Evolutionary conservation across 2,113 vertebrate genomes (phyloP).

Genomic region (Xenotilapia flavipinnis): DNA sequence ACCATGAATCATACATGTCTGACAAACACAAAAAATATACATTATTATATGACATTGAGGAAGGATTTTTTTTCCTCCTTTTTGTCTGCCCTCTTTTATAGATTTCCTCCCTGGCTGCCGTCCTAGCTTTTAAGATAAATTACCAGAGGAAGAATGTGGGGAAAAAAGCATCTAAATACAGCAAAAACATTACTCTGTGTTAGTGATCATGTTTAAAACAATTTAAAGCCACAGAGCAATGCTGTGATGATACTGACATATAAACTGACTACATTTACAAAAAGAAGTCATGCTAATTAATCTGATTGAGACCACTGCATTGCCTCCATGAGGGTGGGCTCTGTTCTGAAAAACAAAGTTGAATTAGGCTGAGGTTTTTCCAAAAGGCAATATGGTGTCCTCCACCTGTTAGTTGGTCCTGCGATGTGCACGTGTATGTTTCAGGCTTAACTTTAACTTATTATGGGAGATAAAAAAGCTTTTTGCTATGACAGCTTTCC

Average conservation of each 20-base stretch:
- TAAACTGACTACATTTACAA: background rate
- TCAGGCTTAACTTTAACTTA: background rate
- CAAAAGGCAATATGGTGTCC: background rate
- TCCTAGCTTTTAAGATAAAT: background rate
- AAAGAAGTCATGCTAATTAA: background rate
- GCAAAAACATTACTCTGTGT: background rate
- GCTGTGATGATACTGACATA: background rate
- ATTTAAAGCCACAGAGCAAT: background rate
- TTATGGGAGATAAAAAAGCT: background rate
- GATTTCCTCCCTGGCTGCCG: background rate
- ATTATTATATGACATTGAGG: background rate
- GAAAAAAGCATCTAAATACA: background rate
- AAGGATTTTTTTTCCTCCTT: no score
- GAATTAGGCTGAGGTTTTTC: background rate
- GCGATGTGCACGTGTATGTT: background rate
- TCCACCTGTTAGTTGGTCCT: background rate
- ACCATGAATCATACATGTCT: background rate
- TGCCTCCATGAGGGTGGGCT: background rate
- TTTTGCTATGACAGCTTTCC: background rate
- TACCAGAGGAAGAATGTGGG: background rate
- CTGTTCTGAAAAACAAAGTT: background rate
- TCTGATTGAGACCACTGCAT: background rate
- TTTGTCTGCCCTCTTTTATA: background rate
- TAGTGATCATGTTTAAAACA: background rate
- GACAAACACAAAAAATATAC: background rate